Evolutionary conservation across 2,888 invertebrate genomes (phyloP).

Genomic region (Volucella inflata): DNA sequence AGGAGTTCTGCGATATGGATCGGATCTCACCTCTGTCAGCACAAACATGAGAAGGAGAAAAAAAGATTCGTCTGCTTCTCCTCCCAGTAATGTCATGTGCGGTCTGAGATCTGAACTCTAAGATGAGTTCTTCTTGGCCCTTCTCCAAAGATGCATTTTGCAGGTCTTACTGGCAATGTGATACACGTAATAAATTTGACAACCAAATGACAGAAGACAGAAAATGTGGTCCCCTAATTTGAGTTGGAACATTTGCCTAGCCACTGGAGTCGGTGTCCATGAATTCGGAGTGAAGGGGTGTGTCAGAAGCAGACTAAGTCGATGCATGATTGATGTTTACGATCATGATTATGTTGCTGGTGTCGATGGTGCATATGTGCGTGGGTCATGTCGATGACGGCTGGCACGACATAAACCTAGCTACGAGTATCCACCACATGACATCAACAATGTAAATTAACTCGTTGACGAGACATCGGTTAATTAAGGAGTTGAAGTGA

Average conservation of each 20-base stretch:
- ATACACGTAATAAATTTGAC: constrained; percentile 66
- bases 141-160: constrained; percentile 39
- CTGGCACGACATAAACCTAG: constrained; percentile 7
- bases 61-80: neutral
- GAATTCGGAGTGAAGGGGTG: constrained; percentile 30
- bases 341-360: constrained; percentile 60
- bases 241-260: constrained; percentile 6
- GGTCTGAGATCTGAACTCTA: constrained; percentile 24
- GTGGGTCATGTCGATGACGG: constrained; percentile 44
- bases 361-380: constrained; percentile 14
- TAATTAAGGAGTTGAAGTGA: constrained; percentile 60
- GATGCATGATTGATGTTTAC: constrained; percentile 70
- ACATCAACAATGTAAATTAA: constrained; percentile 56
- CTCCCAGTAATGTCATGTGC: constrained; percentile 34
- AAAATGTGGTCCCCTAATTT: constrained; percentile 34
- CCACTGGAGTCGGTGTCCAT: constrained; percentile 7
- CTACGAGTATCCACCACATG: constrained; percentile 49
- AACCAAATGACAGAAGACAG: constrained; percentile 62
- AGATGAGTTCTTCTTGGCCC: constrained; percentile 33
- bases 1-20: constrained; percentile 50
- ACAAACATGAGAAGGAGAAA: constrained; percentile 10
- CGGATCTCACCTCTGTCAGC: constrained; percentile 43
- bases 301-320: constrained; percentile 9
- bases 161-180: constrained; percentile 45
- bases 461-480: constrained; percentile 44